Evolutionary conservation across 2,113 vertebrate genomes (phyloP).

Genomic region (Brachirus orientalis): DNA sequence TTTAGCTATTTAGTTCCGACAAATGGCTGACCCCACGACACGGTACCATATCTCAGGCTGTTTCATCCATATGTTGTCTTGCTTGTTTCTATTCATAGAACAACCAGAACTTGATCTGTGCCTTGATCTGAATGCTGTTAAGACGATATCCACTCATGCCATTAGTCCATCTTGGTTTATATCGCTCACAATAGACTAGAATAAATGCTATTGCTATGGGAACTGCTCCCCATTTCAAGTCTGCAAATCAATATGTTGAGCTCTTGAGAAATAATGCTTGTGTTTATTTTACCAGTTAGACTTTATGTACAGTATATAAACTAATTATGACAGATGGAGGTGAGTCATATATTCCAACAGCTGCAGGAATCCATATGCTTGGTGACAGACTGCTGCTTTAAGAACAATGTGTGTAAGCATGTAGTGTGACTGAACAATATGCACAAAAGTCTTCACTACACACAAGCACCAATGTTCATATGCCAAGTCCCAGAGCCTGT

Average conservation of each 20-base stretch:
- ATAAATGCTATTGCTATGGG: constrained; percentile 29
- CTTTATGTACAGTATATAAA: neutral
- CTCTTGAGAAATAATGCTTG: neutral
- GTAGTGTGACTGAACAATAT: constrained; percentile 12
- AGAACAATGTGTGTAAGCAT: constrained; percentile 5
- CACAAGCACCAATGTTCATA: neutral
- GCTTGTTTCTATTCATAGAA: constrained; percentile 74
- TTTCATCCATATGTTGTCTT: constrained; percentile 64
- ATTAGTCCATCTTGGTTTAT: constrained; percentile 52
- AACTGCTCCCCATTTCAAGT: neutral
- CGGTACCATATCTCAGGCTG: constrained; percentile 29
- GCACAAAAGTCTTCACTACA: constrained; percentile 9
- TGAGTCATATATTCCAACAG: constrained; percentile 37
- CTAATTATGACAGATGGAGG: constrained; percentile 14
- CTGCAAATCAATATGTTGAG: neutral
- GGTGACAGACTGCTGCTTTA: constrained; percentile 1
- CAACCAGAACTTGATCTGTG: constrained; percentile 62
- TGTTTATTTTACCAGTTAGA: neutral
- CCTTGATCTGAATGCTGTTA: constrained; percentile 52
- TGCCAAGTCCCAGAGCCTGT: too few relatives aligned
- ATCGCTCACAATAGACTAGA: constrained; percentile 25
- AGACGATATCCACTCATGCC: constrained; percentile 59
- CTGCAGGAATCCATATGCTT: constrained; percentile 35
- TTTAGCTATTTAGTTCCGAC: constrained; percentile 21
- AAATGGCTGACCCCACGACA: constrained; percentile 35